Evolutionary conservation across 2,797 vertebrate species (phyloP), one percentile per base, ranked within the genome.

Genomic region (Melopsittacus undulatus): DNA sequence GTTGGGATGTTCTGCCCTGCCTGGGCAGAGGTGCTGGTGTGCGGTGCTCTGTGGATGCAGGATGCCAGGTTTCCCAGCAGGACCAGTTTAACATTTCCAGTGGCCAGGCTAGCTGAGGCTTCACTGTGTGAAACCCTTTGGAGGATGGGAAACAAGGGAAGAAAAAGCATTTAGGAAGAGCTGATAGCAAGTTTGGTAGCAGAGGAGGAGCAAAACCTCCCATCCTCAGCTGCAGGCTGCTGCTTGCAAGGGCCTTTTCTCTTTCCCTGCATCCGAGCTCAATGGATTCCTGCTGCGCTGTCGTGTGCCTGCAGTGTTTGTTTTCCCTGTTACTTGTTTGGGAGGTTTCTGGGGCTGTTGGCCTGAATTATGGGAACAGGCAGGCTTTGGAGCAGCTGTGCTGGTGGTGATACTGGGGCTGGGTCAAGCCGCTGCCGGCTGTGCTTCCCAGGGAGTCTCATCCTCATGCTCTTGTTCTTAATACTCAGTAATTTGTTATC

Each of bases 1-100:
- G 2, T 17, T 75, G 82, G 40, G 34, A 2, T 8, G 21, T 30
- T 15, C 29, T 88, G 46, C 49, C 17, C 0, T 0, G 43, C n/a
- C 69, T 51, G 61, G 56, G 46, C 70, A 18, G 84, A 19, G 61
- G 2, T 70, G 66, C 61, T 69, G 64, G 24, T 2, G 29, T 2
- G 2, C 1, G 0, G 11, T 19, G 57, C 67, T 84, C 70, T 40
- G 30, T 0, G 0, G 45, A 36, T 4, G 1, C 2, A 13, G 66
- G n/a, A 6, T 73, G 17, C 29, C 63, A 52, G 18, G 45, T 17
- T 85, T 69, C 45, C 70, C 63, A 52, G 75, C 18, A 38, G 23
- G 18, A 13, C 54, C 1, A 9, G 34, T 11, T 11, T 56, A 29
- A 30, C 23, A 2, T 45, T 74, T 18, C 78, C 87, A 84, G 45